These are phyloP conservation scores for Erebia aethiops DNA, from an alignment of 2,888 invertebrate genomes.

Conservation along the genomic window DNA sequence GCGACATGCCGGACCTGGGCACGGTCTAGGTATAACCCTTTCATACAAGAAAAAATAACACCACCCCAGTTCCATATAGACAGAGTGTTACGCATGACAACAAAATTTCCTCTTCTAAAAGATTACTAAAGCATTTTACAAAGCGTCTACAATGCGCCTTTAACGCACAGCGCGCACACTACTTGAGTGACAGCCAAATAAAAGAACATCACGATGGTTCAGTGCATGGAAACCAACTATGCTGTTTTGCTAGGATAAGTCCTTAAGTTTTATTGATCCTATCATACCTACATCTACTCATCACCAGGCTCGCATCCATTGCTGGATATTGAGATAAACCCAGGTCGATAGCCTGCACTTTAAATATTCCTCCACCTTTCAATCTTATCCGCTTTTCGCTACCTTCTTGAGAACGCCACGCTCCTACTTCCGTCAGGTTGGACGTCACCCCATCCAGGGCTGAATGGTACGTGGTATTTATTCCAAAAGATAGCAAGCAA, in stretches of 20 bases:
- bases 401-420: too few relatives aligned
- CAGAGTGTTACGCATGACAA: slow-evolving; percentile 72
- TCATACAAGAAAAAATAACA: slow-evolving; percentile 13
- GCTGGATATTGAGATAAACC: too few relatives aligned
- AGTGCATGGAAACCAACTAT: slow-evolving; percentile 10
- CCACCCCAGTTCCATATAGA: slow-evolving; percentile 55
- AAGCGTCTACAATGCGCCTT: slow-evolving; percentile 69
- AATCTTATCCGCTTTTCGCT: too few relatives aligned
- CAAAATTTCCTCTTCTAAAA: slow-evolving; percentile 70
- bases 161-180: slow-evolving; percentile 61
- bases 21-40: not conserved
- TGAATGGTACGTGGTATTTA: too few relatives aligned
- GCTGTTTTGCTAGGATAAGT: not conserved
- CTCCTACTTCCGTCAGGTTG: too few relatives aligned
- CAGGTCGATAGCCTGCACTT: too few relatives aligned
- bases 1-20: too few relatives aligned
- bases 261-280: not conserved
- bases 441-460: too few relatives aligned
- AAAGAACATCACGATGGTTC: slow-evolving; percentile 64
- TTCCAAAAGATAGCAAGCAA: too few relatives aligned
- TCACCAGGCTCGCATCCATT: too few relatives aligned
- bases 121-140: slow-evolving; percentile 68
- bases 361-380: too few relatives aligned
- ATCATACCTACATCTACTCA: not conserved
- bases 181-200: slow-evolving; percentile 79